Evolutionary conservation across 2,113 vertebrate species (phyloP).

Genomic region (Andinoacara biseriatus): DNA sequence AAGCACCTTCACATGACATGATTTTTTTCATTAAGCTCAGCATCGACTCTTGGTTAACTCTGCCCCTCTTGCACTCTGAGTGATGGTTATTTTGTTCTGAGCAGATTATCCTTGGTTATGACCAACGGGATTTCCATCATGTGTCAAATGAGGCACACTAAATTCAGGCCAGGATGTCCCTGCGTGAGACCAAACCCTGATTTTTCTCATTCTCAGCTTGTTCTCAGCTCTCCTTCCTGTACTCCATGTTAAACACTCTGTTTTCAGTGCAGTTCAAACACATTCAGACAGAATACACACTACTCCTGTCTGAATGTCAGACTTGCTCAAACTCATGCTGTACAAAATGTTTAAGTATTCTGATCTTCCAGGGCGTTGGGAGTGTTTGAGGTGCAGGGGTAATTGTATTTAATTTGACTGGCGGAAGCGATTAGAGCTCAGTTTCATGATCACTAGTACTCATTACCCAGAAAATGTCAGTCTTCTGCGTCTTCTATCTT

Average conservation of each 20-base stretch:
- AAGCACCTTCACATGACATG: not conserved
- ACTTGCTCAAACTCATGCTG: not conserved
- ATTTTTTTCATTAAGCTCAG: conserved; percentile 1
- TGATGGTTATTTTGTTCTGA: conserved; percentile 1
- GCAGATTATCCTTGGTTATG: conserved; percentile 26
- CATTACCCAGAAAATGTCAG: conserved; percentile 64
- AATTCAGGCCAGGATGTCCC: conserved; percentile 10
- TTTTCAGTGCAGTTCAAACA: conserved; percentile 20
- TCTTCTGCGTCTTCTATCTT: conserved; percentile 14
- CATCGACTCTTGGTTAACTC: not conserved
- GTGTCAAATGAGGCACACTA: conserved; percentile 19
- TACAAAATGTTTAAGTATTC: conserved; percentile 32
- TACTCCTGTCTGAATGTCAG: conserved; percentile 18
- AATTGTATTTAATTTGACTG: conserved; percentile 72
- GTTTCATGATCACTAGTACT: conserved; percentile 62
- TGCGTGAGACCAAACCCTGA: conserved; percentile 34
- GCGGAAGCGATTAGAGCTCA: conserved; percentile 60
- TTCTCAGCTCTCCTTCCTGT: not conserved
- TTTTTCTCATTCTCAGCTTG: not conserved
- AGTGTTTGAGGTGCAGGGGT: conserved; percentile 48
- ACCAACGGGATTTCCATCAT: conserved; percentile 6
- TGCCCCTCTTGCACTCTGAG: not conserved
- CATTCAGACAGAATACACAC: not conserved
- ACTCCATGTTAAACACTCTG: not conserved
- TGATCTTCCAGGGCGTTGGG: conserved; percentile 20